phyloP scores from a whole-genome alignment of 2,113 vertebrate species.

The Tachysurus vachellii region DNA sequence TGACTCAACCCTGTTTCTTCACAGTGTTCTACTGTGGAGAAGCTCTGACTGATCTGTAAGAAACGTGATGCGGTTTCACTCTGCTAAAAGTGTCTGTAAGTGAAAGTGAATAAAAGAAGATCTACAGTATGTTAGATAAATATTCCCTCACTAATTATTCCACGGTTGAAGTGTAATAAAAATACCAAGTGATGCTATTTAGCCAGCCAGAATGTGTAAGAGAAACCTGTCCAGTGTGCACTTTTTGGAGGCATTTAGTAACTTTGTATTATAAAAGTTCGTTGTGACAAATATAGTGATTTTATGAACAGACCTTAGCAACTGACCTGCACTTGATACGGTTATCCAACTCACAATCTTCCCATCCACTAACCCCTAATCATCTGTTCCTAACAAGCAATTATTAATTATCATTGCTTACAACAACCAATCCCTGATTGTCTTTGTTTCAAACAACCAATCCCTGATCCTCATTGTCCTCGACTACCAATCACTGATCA shows the following conservation, averaged over 20 bases:
- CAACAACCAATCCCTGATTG: neutral
- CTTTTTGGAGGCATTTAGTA: neutral
- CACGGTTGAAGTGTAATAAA: neutral
- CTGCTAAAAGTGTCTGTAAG: neutral
- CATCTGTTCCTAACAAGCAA: neutral
- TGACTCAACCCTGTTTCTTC: slow-evolving; percentile 14
- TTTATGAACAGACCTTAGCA: neutral
- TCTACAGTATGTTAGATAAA: neutral
- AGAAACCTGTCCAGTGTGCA: neutral
- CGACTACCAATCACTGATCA: neutral
- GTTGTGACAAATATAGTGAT: neutral
- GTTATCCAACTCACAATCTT: neutral
- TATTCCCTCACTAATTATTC: neutral
- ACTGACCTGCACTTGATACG: neutral
- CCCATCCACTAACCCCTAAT: neutral
- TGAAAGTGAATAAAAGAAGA: neutral
- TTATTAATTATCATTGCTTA: neutral
- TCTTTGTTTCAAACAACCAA: neutral
- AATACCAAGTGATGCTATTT: neutral
- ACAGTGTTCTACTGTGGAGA: slow-evolving; percentile 1
- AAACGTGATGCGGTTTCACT: neutral
- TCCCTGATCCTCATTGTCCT: neutral
- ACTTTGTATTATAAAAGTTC: neutral
- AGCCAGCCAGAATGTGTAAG: neutral
- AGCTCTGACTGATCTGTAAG: slow-evolving; percentile 5